These are phyloP conservation scores for Spatulosminthurus flaviceps DNA, from an alignment of 2,888 invertebrate genomes.

Conservation along the genomic window DNA sequence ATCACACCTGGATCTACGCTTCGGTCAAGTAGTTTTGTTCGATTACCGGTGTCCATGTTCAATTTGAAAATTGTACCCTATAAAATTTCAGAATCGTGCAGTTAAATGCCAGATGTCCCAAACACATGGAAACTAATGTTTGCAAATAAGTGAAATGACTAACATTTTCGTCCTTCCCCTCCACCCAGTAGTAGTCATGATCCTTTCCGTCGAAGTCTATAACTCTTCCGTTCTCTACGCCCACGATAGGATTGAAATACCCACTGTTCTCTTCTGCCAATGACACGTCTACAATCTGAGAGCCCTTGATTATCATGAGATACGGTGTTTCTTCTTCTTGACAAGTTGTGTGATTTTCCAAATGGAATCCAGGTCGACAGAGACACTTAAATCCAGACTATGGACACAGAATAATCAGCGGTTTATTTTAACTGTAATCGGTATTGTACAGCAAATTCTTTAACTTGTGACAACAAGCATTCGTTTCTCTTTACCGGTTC, in stretches of 20 bases:
- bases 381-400: conserved; percentile 82
- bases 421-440: background rate
- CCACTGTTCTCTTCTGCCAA: conserved; percentile 80
- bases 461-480: conserved; percentile 6
- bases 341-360: conserved; percentile 75
- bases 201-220: conserved; percentile 91
- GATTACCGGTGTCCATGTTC: conserved; percentile 85
- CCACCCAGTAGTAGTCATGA: conserved; percentile 87
- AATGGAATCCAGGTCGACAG: conserved; percentile 87
- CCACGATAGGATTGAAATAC: conserved; percentile 84
- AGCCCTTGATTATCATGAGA: conserved; percentile 87
- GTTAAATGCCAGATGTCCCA: background rate
- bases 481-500: conserved; percentile 51
- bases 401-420: conserved; percentile 7
- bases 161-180: conserved; percentile 74
- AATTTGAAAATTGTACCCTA: conserved; percentile 86
- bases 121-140: conserved; percentile 13
- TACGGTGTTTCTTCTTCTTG: conserved; percentile 87
- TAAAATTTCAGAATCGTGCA: conserved; percentile 30
- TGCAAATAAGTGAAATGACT: conserved; percentile 49
- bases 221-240: conserved; percentile 85
- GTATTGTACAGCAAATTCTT: background rate
- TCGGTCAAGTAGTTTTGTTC: conserved; percentile 79
- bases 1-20: conserved; percentile 80
- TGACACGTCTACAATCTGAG: conserved; percentile 81